Evolutionary conservation across 2,888 invertebrate genomes (phyloP), one percentile per base, ranked within the genome.

Genomic region (Campoplex nolae): DNA sequence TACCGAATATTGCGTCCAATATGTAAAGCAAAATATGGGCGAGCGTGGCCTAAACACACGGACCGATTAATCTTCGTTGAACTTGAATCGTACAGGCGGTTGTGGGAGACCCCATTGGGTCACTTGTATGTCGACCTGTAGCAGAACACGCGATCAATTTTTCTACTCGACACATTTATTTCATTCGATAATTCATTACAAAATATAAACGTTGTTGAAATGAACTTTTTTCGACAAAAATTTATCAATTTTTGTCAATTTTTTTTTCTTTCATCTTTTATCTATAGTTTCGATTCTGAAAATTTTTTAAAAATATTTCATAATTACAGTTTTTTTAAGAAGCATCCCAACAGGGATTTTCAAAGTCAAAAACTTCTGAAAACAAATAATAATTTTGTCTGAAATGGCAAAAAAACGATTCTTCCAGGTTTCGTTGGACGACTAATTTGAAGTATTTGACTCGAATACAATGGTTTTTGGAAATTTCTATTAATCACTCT

Each of bases 61-160:
- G 38, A 38, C 23, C 73, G 3, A 54, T 74, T 54, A 32, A 74
- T 74, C 73, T 74, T 74, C 38, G 35, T 38, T 56, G 58, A 16
- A 62, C 32, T 62, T 32, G 11, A 3, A 16, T 62, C 58, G 23
- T 6, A 38, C 38, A 6, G 4, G 0, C 38, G 38, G 6, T 38
- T 6, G 38, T 38, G 6, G 38, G 1, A 0, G 38, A 38, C 4
- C 4, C 38, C 38, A 6, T 6, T 38, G 38, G 38, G 4, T 38
- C 38, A 38, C 38, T 38, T 38, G 3, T 38, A 38, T 38, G 38
- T 1, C 3, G 38, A 6, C 38, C 38, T 38, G 4, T 6, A 4
- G 38, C 38, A 4, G 38, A 38, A 38, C 51, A 18, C 51, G 18
- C 51, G 51, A 51, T 18, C 18, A 51, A n/a, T 0, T 51, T 6